Base-by-base conservation (phyloP, 2,113 vertebrate genomes). In the Typhlomys cinereus region DNA sequence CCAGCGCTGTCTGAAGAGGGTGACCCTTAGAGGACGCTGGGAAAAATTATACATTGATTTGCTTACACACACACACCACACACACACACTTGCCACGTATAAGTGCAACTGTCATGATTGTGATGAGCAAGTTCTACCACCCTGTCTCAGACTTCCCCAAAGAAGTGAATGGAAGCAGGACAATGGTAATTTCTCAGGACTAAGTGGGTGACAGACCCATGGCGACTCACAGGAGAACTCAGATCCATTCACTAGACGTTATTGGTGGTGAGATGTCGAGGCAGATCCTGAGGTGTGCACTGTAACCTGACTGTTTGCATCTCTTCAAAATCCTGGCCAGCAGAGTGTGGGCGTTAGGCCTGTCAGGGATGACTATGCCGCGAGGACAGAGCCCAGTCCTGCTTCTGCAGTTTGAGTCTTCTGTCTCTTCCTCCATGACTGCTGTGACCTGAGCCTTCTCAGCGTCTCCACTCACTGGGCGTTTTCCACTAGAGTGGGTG, bases 221-320 rank as follows among this genome's bases (percentile, higher is more conserved):
- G 29, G 81, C 25, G 39, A 61, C 15, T 75, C 5, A 3, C 14
- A 41, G 0, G 27, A 59, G n/a, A 52, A n/a, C 4, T 4, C 27
- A 9, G 21, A 10, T 4, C n/a, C 3, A 1, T 62, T 76, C n/a
- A 11, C 25, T 23, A 34, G 27, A 76, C 23, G 21, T 36, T 48
- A 34, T 27, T 1, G 6, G 20, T 2, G 7, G 11, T 21, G 8
- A 9, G 7, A 1, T 4, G 0, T 18, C 36, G 36, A 52, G 50
- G 57, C 36, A 46, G 50, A 31, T 39, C 54, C 48, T 23, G 20
- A 67, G 34, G 17, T 7, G 57, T 29, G 39, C 59, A 34, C 6
- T 39, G 31, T 31, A 62, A 14, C 18, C n/a, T n/a, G 20, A 66
- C 12, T 50, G 7, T 50, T 14, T 52, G 2, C 14, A 6, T 13